phyloP scores from a whole-genome alignment of 92 coral and sea anemone genomes.

The Zoanthus sansibaricus region DNA sequence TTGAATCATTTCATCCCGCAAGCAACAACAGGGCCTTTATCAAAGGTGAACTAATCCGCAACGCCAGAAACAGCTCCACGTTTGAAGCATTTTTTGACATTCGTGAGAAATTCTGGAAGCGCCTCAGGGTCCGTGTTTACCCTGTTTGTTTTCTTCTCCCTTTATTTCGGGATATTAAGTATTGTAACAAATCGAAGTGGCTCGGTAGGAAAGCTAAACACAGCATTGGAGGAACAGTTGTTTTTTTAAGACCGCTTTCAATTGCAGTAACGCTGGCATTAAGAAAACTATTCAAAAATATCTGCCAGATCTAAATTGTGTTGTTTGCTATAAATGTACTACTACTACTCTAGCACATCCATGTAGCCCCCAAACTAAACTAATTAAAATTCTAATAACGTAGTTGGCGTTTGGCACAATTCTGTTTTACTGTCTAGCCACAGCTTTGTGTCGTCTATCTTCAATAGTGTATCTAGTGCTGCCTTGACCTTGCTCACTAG shows the following conservation, averaged over 20 bases:
- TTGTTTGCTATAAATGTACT: slow-evolving; percentile 13
- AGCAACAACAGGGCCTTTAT: slow-evolving; percentile 33
- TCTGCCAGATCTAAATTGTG: slow-evolving; percentile 30
- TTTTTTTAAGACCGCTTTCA: slow-evolving; percentile 26
- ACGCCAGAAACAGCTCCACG: too few species aligned
- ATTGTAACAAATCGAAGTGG: too few species aligned
- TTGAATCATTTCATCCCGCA: neutral
- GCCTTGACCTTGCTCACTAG: slow-evolving; percentile 27
- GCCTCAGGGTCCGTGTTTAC: too few species aligned
- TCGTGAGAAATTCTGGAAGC: too few species aligned
- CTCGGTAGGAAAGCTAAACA: too few species aligned
- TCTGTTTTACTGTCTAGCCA: slow-evolving; percentile 64
- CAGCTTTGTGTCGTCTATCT: slow-evolving; percentile 18
- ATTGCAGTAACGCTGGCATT: slow-evolving; percentile 18
- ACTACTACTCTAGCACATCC: neutral
- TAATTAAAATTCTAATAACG: too few species aligned
- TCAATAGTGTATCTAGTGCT: slow-evolving; percentile 27
- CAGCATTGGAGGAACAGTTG: too few species aligned
- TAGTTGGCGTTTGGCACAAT: slow-evolving; percentile 17
- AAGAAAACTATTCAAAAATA: too few species aligned
- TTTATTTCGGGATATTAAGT: too few species aligned
- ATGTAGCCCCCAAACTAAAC: neutral
- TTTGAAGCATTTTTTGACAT: too few species aligned
- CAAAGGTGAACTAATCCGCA: slow-evolving; percentile 29
- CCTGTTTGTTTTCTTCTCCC: too few species aligned